phyloP scores from a whole-genome alignment of 1,140 invertebrate species.

The Geopemphigus sp. region DNA sequence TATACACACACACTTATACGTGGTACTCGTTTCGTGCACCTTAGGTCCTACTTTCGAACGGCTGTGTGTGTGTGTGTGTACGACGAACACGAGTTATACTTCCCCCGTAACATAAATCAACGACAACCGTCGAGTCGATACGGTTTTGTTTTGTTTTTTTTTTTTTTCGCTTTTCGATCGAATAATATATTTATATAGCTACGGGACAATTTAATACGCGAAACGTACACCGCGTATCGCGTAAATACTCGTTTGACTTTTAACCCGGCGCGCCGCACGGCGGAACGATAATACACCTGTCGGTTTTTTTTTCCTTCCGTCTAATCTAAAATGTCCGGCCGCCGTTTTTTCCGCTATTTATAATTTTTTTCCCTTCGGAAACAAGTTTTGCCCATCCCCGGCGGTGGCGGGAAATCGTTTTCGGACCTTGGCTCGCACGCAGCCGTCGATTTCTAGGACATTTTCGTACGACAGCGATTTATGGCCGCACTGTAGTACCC shows the following conservation, averaged over 20 bases:
- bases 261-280: neutral
- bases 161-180: neutral
- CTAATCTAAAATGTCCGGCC: neutral
- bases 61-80: neutral
- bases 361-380: neutral
- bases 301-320: neutral
- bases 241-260: slow-evolving; percentile 19
- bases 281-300: slow-evolving; percentile 12
- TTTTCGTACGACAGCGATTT: slow-evolving; percentile 46
- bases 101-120: slow-evolving; percentile 17
- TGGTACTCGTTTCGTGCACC: no score
- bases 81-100: neutral
- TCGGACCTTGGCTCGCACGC: slow-evolving; percentile 16
- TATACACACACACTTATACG: no score
- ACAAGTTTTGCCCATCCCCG: slow-evolving; percentile 32
- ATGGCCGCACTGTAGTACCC: slow-evolving; percentile 17
- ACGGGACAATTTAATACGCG: neutral
- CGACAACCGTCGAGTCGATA: neutral
- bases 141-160: slow-evolving; percentile 4
- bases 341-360: neutral
- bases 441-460: slow-evolving; percentile 35
- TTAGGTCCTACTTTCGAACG: neutral
- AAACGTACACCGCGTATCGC: neutral
- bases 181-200: neutral
- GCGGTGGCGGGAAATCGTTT: slow-evolving; percentile 29